Percentiles rank a stretch among this genome's conserved stretches.
These are phyloP conservation scores for Bucorvus abyssinicus DNA, from an alignment of 2,797 vertebrate species.

Conservation along the genomic window DNA sequence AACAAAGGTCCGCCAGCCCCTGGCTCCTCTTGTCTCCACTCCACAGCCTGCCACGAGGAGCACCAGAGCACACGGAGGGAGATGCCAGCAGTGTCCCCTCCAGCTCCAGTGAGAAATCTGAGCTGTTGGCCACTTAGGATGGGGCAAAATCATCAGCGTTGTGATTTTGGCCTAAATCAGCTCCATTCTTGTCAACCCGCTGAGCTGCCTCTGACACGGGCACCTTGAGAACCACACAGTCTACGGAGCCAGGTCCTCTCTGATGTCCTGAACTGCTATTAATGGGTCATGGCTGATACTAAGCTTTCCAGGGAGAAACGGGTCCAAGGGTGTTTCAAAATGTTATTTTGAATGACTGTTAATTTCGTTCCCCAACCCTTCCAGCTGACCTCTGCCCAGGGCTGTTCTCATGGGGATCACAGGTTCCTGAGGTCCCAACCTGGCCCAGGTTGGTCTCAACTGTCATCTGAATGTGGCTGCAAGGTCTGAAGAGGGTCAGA, in stretches of 20 bases:
- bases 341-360: neutral
- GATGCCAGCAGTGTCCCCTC: neutral
- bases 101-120: neutral
- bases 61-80: accelerated
- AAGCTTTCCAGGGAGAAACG: neutral
- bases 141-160: accelerated
- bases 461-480: neutral
- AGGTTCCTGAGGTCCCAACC: neutral
- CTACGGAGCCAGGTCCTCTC: neutral
- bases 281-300: neutral
- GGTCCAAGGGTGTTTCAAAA: neutral
- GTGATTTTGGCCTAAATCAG: neutral
- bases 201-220: neutral
- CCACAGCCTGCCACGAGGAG: neutral
- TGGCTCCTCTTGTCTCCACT: neutral
- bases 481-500: neutral
- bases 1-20: neutral
- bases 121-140: accelerated
- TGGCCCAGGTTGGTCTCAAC: neutral
- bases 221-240: neutral
- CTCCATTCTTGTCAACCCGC: accelerated
- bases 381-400: neutral
- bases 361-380: neutral
- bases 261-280: neutral
- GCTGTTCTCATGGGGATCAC: accelerated